Conservation (phyloP, 2,888 invertebrate species). For the Diadromus collaris region DNA sequence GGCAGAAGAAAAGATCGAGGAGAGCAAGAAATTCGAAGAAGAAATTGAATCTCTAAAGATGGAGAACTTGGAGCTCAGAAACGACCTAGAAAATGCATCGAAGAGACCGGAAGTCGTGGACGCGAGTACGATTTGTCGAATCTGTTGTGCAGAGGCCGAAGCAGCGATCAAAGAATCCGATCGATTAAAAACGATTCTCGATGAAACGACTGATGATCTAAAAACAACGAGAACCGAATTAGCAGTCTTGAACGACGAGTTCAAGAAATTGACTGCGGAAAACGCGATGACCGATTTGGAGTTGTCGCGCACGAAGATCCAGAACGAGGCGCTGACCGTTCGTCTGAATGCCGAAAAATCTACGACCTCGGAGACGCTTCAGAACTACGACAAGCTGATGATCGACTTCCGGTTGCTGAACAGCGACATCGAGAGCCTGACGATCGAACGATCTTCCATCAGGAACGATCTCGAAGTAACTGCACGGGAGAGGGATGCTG, state of each 20-base stretch:
- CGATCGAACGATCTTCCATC: slow-evolving; percentile 55
- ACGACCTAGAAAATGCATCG: slow-evolving; percentile 9
- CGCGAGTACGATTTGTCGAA: background rate
- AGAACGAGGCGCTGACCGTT: slow-evolving; percentile 58
- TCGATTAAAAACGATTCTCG: slow-evolving; percentile 45
- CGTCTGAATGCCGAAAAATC: slow-evolving; percentile 57
- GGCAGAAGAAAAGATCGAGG: slow-evolving; percentile 41
- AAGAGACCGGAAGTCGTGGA: background rate
- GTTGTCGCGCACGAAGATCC: slow-evolving; percentile 54
- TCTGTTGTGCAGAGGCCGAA: slow-evolving; percentile 13
- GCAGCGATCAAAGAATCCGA: slow-evolving; percentile 29
- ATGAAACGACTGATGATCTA: slow-evolving; percentile 43
- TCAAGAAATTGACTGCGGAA: slow-evolving; percentile 44
- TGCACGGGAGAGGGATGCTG: slow-evolving; percentile 47
- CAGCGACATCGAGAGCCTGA: slow-evolving; percentile 42
- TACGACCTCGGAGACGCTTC: slow-evolving; percentile 50
- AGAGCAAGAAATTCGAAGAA: slow-evolving; percentile 41
- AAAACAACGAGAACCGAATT: slow-evolving; percentile 51
- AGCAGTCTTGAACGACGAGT: slow-evolving; percentile 36
- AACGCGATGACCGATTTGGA: slow-evolving; percentile 44
- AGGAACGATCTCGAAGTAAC: slow-evolving; percentile 48
- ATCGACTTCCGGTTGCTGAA: slow-evolving; percentile 44
- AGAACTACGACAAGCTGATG: slow-evolving; percentile 54
- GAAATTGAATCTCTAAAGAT: slow-evolving; percentile 49
- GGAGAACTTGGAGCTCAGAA: slow-evolving; percentile 39